These are phyloP conservation scores for Eupithecia pulchellata DNA, from an alignment of 2,888 invertebrate species.

Conservation along the genomic window DNA sequence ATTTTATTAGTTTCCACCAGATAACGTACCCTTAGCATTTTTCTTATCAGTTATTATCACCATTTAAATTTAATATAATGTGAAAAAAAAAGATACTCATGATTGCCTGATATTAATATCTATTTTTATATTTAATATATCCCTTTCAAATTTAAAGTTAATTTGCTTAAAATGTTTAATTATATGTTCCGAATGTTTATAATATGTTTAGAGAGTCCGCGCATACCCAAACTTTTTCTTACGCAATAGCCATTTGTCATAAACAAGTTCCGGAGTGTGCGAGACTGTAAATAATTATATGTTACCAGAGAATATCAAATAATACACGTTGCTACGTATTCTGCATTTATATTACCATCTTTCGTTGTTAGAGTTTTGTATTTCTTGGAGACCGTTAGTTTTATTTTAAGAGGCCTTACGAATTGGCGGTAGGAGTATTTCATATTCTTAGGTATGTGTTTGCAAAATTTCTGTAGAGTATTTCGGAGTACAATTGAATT, in stretches of 20 bases:
- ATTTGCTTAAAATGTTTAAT: slow-evolving; percentile 12
- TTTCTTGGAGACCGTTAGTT: background rate
- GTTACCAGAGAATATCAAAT: background rate
- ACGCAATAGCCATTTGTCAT: slow-evolving; percentile 19
- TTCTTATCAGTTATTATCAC: background rate
- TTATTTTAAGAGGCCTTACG: background rate
- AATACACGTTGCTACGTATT: background rate
- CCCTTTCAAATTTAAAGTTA: background rate
- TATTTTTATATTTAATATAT: background rate
- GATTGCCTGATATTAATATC: background rate
- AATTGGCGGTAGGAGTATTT: background rate
- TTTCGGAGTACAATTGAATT: background rate
- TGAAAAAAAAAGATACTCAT: background rate
- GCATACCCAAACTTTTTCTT: slow-evolving; percentile 20
- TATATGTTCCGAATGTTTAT: slow-evolving; percentile 20
- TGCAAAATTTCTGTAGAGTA: background rate
- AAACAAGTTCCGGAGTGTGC: slow-evolving; percentile 21
- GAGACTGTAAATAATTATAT: slow-evolving; percentile 22
- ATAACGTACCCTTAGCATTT: slow-evolving; percentile 8
- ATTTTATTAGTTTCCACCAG: slow-evolving; percentile 20
- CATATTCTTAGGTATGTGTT: background rate
- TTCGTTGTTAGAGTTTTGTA: slow-evolving; percentile 8
- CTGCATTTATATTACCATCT: background rate
- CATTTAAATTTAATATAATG: background rate
- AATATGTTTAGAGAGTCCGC: slow-evolving; percentile 16